Percentiles rank a stretch among this genome's conserved stretches.
Evolutionary conservation across 2,113 vertebrate genomes (phyloP).

Genomic region (Notothenia rossii): DNA sequence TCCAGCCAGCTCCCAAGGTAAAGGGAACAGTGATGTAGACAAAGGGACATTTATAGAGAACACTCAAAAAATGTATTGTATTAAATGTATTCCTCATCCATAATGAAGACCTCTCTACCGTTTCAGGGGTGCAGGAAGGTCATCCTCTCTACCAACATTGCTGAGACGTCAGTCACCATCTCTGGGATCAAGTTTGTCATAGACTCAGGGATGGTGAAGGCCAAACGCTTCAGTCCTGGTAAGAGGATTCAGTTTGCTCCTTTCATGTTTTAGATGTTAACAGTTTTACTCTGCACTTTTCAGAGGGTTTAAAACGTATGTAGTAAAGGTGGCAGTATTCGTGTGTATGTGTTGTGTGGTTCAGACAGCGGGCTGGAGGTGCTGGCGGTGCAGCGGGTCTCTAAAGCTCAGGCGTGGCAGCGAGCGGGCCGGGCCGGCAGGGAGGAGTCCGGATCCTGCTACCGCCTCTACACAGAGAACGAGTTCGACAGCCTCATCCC

Average conservation of each 20-base stretch:
- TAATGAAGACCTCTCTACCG: background rate
- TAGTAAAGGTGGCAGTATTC: too few species aligned
- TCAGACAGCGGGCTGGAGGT: slow-evolving; percentile 94
- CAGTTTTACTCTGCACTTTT: background rate
- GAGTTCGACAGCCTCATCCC: slow-evolving; percentile 92
- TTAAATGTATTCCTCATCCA: background rate
- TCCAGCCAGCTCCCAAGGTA: slow-evolving; percentile 92
- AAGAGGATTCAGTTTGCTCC: slow-evolving; percentile 48
- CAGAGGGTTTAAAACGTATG: background rate
- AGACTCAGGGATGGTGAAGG: slow-evolving; percentile 99
- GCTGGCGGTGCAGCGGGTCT: slow-evolving; percentile 93
- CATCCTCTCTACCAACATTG: slow-evolving; percentile 97
- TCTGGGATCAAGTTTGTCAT: slow-evolving; percentile 95
- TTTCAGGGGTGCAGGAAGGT: slow-evolving; percentile 93
- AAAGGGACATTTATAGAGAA: background rate
- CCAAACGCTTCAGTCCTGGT: slow-evolving; percentile 97
- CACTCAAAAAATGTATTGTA: too few species aligned
- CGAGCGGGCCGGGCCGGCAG: slow-evolving; percentile 92
- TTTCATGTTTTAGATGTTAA: background rate
- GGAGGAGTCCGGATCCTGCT: slow-evolving; percentile 91
- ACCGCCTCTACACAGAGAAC: slow-evolving; percentile 94
- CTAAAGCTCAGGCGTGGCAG: slow-evolving; percentile 98
- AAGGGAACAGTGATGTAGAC: slow-evolving; percentile 6
- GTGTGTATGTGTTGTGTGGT: slow-evolving; percentile 6
- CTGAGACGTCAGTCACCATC: slow-evolving; percentile 97